These are phyloP conservation scores for Siniperca scherzeri DNA, from an alignment of 2,797 vertebrate genomes.

Conservation along the genomic window DNA sequence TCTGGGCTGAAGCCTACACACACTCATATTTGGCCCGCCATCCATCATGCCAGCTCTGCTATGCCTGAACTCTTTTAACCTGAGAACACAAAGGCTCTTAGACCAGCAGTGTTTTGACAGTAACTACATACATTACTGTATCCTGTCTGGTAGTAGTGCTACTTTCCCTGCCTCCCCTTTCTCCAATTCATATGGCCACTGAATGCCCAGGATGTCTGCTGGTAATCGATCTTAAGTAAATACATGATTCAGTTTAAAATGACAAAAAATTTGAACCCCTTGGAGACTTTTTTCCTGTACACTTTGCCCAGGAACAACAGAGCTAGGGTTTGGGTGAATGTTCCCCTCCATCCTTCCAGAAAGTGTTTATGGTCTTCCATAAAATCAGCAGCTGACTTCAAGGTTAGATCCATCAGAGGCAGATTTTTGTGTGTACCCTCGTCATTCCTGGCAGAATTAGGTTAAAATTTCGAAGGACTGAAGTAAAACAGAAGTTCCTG, in stretches of 20 bases:
- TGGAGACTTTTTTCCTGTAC: constrained; percentile 49
- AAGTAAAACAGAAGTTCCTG: constrained; percentile 40
- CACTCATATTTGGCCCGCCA: constrained; percentile 52
- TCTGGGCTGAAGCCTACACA: constrained; percentile 52
- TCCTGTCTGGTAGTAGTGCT: constrained; percentile 59
- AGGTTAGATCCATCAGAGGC: constrained; percentile 50
- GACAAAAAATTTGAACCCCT: constrained; percentile 51
- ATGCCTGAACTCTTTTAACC: constrained; percentile 60
- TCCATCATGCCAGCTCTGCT: constrained; percentile 62
- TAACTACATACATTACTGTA: constrained; percentile 72
- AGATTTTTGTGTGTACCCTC: constrained; percentile 60
- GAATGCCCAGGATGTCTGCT: constrained; percentile 53
- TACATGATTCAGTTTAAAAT: constrained; percentile 62
- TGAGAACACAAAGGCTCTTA: constrained; percentile 80
- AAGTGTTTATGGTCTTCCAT: constrained; percentile 72
- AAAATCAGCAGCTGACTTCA: constrained; percentile 72
- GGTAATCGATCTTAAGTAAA: constrained; percentile 71
- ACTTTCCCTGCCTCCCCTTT: constrained; percentile 48
- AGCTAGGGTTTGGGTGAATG: constrained; percentile 58
- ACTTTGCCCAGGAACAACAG: constrained; percentile 63
- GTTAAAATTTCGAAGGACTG: constrained; percentile 50
- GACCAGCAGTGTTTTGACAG: constrained; percentile 78
- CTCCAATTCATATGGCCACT: constrained; percentile 40
- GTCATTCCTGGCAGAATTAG: constrained; percentile 55
- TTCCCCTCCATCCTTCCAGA: constrained; percentile 62